A percentile compares a stretch with the other conserved stretches of the same genome.
phyloP scores from a whole-genome alignment of 2,888 invertebrate genomes.

The Yponomeuta cagnagella region DNA sequence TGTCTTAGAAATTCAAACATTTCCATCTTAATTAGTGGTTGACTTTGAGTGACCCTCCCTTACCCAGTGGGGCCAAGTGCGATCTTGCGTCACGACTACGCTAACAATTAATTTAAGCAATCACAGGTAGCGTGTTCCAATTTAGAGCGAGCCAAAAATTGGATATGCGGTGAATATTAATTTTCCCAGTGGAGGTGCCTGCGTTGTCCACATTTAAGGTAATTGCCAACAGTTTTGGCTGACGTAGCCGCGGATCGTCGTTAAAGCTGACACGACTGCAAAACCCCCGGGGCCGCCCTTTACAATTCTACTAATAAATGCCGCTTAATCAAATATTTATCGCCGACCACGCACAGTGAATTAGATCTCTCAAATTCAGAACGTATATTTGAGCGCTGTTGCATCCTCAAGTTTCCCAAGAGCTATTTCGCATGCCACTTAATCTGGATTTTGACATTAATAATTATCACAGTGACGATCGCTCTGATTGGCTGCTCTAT shows the following conservation, averaged over 20 bases:
- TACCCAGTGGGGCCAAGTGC: conserved; percentile 1
- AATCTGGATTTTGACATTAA: not conserved
- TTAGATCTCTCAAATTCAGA: too few species aligned
- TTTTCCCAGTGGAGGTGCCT: conserved; percentile 63
- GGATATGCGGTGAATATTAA: conserved; percentile 69
- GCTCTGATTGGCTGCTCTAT: too few species aligned
- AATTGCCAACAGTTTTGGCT: conserved; percentile 71
- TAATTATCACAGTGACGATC: too few species aligned
- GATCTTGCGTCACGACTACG: conserved; percentile 25
- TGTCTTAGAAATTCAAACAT: conserved; percentile 14
- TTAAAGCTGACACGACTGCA: conserved; percentile 59
- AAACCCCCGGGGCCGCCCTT: conserved; percentile 57
- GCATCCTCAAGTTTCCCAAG: too few species aligned
- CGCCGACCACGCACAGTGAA: not conserved
- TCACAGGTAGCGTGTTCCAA: conserved; percentile 54
- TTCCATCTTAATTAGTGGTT: conserved; percentile 11
- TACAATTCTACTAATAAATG: conserved; percentile 72
- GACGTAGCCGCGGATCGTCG: conserved; percentile 52
- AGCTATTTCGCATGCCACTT: not conserved
- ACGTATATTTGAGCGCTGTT: too few species aligned
- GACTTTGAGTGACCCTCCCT: conserved; percentile 13
- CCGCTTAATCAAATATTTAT: conserved; percentile 39
- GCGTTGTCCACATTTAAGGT: conserved; percentile 74
- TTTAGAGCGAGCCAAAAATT: conserved; percentile 62
- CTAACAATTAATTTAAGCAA: conserved; percentile 47